phyloP scores from a whole-genome alignment of 1,140 invertebrate genomes.

The Drosophila albomicans region DNA sequence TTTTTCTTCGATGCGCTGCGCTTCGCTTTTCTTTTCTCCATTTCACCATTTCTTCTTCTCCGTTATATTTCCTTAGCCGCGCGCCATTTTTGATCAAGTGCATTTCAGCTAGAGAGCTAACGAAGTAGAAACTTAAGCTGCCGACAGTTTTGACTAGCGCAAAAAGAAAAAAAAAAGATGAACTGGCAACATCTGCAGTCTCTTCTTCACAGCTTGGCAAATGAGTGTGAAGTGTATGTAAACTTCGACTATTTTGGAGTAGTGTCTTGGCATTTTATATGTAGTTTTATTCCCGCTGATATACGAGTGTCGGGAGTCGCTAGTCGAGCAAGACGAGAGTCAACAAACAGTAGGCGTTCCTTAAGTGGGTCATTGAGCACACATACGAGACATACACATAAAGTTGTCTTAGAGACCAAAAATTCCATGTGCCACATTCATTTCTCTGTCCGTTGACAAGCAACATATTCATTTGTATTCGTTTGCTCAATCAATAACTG shows the following conservation, averaged over 20 bases:
- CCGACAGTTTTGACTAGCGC: conserved; percentile 23
- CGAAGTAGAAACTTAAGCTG: conserved; percentile 72
- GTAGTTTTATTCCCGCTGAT: conserved; percentile 36
- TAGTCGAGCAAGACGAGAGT: neutral
- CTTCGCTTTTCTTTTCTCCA: neutral
- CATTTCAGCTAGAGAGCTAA: conserved; percentile 66
- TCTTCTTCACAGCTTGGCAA: neutral
- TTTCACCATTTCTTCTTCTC: conserved; percentile 10
- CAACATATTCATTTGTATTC: conserved; percentile 31
- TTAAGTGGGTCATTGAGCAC: conserved; percentile 64
- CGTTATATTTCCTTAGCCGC: conserved; percentile 36
- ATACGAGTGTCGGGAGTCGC: conserved; percentile 8
- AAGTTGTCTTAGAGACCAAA: neutral
- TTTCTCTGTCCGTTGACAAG: conserved; percentile 15
- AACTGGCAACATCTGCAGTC: conserved; percentile 26
- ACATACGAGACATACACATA: conserved; percentile 10
- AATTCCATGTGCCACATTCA: neutral
- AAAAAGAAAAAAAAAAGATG: neutral
- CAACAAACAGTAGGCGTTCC: conserved; percentile 20
- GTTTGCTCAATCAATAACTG: conserved; percentile 35
- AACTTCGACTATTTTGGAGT: neutral
- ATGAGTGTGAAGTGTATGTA: conserved; percentile 7
- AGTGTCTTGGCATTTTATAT: neutral
- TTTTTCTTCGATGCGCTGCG: conserved; percentile 7
- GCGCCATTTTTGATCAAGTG: conserved; percentile 77